Conservation (phyloP, 1,140 invertebrate species). For the Drosophila sp. region DNA sequence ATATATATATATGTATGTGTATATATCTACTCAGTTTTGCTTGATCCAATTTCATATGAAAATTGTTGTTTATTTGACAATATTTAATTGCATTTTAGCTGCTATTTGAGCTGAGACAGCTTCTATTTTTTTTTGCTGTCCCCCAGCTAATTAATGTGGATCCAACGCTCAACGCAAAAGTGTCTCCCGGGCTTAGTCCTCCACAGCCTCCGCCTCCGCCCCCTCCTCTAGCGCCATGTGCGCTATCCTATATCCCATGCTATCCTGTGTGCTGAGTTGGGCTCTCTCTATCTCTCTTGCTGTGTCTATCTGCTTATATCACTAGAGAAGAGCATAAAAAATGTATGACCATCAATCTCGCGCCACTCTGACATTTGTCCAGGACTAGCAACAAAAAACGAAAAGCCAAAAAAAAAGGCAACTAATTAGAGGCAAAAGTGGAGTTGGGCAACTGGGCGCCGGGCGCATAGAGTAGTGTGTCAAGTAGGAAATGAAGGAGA, state of each 20-base stretch:
- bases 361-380: slow-evolving; percentile 48
- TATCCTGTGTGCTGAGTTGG: background rate
- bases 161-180: slow-evolving; percentile 8
- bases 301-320: slow-evolving; percentile 13
- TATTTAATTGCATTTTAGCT: slow-evolving; percentile 21
- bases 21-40: background rate
- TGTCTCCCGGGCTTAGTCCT: slow-evolving; percentile 22
- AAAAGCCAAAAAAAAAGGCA: slow-evolving; percentile 52
- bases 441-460: background rate
- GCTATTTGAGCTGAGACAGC: slow-evolving; percentile 40
- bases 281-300: background rate
- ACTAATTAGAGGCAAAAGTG: slow-evolving; percentile 64
- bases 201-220: background rate
- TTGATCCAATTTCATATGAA: slow-evolving; percentile 23
- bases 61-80: slow-evolving; percentile 11
- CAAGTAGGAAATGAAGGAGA: slow-evolving; percentile 5
- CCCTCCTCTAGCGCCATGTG: background rate
- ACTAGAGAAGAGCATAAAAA: slow-evolving; percentile 72
- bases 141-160: slow-evolving; percentile 11
- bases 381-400: slow-evolving; percentile 23
- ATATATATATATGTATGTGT: slow-evolving; percentile 28
- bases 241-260: background rate
- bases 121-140: slow-evolving; percentile 8
- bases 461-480: slow-evolving; percentile 24
- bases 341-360: slow-evolving; percentile 72